These are phyloP conservation scores for Bradypodion pumilum DNA, from an alignment of 2,797 vertebrate species.

Conservation along the genomic window DNA sequence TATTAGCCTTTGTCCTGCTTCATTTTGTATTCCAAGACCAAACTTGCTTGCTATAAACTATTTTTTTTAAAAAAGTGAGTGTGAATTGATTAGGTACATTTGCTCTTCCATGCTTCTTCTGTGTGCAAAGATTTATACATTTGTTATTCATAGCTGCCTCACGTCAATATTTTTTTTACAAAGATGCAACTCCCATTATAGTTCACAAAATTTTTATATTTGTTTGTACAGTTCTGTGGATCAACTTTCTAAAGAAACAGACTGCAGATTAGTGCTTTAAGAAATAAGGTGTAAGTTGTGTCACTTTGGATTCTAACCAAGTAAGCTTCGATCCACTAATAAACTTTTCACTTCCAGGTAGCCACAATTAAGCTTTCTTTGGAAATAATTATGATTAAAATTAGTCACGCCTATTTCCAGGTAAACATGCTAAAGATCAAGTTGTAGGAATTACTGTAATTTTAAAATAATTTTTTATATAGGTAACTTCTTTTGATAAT, in stretches of 20 bases:
- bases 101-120: no score
- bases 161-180: no score
- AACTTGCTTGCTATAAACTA: no score
- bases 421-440: not conserved
- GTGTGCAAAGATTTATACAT: no score
- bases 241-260: not conserved
- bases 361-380: not conserved
- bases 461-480: constrained; percentile 10
- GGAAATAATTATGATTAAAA: not conserved
- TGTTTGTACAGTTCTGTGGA: no score
- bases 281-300: not conserved
- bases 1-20: no score
- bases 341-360: not conserved
- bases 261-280: not conserved
- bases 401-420: not conserved
- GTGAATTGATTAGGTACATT: no score
- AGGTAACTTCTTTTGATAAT: no score
- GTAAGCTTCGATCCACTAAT: not conserved
- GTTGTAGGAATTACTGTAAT: not conserved
- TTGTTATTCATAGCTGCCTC: no score
- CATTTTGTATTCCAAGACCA: no score
- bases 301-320: not conserved
- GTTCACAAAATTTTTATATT: not conserved
- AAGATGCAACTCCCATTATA: not conserved
- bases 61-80: no score